Conservation (phyloP, 2,113 vertebrate genomes). For the Morone chrysops region DNA sequence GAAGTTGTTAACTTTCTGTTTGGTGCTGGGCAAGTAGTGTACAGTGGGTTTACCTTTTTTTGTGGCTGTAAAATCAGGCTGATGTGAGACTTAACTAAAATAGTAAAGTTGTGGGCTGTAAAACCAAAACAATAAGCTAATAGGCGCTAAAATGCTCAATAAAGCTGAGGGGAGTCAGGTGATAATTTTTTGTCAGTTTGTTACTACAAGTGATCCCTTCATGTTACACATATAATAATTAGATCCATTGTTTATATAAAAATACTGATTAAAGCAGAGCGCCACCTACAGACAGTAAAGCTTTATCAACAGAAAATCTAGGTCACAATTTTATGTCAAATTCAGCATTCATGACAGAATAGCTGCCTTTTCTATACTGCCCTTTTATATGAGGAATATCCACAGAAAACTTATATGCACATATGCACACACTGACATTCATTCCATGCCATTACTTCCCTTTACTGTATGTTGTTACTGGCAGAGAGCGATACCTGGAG, state of each 20-base stretch:
- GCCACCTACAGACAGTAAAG: background rate
- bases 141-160: no score
- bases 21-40: no score
- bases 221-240: background rate
- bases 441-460: slow-evolving; percentile 21
- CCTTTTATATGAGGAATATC: slow-evolving; percentile 12
- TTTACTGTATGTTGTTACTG: slow-evolving; percentile 78
- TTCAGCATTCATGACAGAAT: background rate
- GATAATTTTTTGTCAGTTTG: background rate
- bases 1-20: background rate
- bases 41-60: no score
- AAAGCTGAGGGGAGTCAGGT: background rate
- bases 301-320: background rate
- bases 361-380: background rate
- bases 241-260: background rate
- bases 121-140: background rate
- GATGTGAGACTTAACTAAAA: background rate
- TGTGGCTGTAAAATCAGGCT: background rate
- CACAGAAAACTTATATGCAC: slow-evolving; percentile 26
- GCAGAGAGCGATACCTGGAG: slow-evolving; percentile 75
- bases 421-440: slow-evolving; percentile 39
- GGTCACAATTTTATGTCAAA: background rate
- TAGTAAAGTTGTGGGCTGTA: background rate
- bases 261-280: background rate
- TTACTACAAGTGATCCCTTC: background rate